Base-by-base conservation (phyloP, 1,140 invertebrate genomes). In the Chrysomallon squamiferum region DNA sequence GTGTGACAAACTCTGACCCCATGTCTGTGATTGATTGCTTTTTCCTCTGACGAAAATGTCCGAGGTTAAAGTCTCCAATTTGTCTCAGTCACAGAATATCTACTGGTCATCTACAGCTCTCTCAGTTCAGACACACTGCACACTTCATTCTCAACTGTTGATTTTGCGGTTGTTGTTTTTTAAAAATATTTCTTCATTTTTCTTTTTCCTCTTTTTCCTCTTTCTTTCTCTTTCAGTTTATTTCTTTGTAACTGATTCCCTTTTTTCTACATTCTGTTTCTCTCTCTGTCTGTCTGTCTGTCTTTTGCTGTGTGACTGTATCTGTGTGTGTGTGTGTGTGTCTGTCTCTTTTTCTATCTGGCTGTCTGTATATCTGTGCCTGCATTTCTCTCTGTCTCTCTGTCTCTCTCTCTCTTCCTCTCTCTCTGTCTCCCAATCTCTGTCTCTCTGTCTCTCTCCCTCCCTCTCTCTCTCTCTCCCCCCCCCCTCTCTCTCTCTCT, bases 331-430 rank as follows among this genome's bases (percentile, higher is more conserved):
- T 30, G 11, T 52, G 5, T 27, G 20, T 56, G 18, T 65, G 2
- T 33, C 30, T 63, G 13, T 27, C 33, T n/a, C 52, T 38, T 20
- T 27, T 38, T 47, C 59, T 45, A 18, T 43, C 59, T 30, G 56
- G 13, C 32, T 58, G 9, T n/a, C 30, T 38, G 20, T 49, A 4
- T 47, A 11, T 18, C 25, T 38, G 35, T 38, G 6, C 15, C 35
- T 38, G 18, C n/a, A 20, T 61, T 25, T 6, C 47, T 71, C 57
- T 61, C 50, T 33, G 30, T 71, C 66, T 68, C 59, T 58, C 59
- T 52, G 20, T 35, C 43, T 69, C 59, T 63, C 52, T 69, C 60
- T 66, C 32, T 60, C 61, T 41, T 15, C 45, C 41, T 29, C 29
- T 58, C n/a, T 66, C 47, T 65, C 35, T 61, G 27, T 50, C 15